Evolutionary conservation across 2,113 vertebrate species (phyloP).

Genomic region (Rhipidura dahli): DNA sequence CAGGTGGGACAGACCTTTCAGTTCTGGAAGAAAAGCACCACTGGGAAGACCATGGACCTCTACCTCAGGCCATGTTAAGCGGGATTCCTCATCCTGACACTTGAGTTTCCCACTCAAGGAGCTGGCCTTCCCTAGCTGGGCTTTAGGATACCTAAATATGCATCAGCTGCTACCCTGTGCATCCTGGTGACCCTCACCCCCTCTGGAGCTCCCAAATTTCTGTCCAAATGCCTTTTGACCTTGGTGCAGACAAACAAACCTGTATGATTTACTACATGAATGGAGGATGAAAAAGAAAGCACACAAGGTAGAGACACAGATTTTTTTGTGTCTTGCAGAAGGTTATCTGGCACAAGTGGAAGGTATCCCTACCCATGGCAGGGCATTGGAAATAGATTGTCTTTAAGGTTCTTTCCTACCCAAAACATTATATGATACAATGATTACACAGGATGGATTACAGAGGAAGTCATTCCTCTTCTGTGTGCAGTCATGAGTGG

Average conservation of each 20-base stretch:
- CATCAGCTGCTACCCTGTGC: background rate
- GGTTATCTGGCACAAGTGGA: background rate
- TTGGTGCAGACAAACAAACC: background rate
- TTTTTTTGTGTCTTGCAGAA: background rate
- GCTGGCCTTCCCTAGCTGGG: background rate
- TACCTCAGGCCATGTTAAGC: background rate
- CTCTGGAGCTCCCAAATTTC: background rate
- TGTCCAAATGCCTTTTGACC: background rate
- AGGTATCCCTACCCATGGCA: no score
- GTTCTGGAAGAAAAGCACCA: background rate
- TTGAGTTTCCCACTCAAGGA: background rate
- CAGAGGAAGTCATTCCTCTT: background rate
- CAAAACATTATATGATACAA: background rate
- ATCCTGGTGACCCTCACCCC: background rate
- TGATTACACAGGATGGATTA: background rate
- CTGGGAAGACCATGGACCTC: background rate
- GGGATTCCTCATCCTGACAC: background rate
- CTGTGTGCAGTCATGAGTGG: no score
- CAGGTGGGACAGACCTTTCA: background rate
- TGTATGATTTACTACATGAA: background rate
- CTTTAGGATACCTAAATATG: background rate
- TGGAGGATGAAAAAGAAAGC: background rate
- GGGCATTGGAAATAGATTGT: background rate
- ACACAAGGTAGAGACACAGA: fast-evolving
- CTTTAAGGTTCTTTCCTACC: no score